phyloP scores from a whole-genome alignment of 2,888 invertebrate species.

The Drosophila affinis region DNA sequence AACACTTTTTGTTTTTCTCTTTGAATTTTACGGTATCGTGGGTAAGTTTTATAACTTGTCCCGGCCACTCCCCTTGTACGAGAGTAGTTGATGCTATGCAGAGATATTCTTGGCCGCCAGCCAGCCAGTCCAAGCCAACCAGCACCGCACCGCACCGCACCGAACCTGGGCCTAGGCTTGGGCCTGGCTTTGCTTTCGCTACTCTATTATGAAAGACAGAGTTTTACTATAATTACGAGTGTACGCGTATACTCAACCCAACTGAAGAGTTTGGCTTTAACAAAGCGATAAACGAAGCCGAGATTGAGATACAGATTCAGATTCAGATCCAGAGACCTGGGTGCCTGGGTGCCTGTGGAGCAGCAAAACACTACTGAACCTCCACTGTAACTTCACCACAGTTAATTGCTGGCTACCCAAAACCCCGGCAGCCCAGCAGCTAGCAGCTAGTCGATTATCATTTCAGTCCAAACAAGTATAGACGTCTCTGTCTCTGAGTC shows the following conservation, averaged over 20 bases:
- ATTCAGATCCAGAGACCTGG: background rate
- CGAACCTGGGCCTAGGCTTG: background rate
- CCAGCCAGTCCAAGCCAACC: constrained; percentile 6
- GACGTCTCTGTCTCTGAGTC: background rate
- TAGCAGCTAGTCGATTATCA: constrained; percentile 40
- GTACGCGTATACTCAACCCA: background rate
- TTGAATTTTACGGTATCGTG: constrained; percentile 41
- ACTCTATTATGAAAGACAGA: constrained; percentile 33
- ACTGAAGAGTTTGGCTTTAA: constrained; percentile 8
- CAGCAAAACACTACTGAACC: constrained; percentile 25
- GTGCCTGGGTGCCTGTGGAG: constrained; percentile 29
- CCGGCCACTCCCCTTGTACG: constrained; percentile 27
- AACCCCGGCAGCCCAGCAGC: constrained; percentile 32
- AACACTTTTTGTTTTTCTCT: constrained; percentile 25
- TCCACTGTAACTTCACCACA: constrained; percentile 24
- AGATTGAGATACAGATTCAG: constrained; percentile 8
- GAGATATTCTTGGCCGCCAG: constrained; percentile 28
- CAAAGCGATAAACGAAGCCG: constrained; percentile 17
- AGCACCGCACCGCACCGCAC: no score
- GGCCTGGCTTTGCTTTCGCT: constrained; percentile 27
- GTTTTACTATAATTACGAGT: constrained; percentile 32
- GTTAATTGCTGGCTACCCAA: constrained; percentile 35
- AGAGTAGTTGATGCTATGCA: constrained; percentile 24
- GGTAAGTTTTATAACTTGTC: constrained; percentile 36
- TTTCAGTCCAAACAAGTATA: constrained; percentile 26